Evolutionary conservation across 2,113 vertebrate species (phyloP).

Genomic region (Urocolius indicus): DNA sequence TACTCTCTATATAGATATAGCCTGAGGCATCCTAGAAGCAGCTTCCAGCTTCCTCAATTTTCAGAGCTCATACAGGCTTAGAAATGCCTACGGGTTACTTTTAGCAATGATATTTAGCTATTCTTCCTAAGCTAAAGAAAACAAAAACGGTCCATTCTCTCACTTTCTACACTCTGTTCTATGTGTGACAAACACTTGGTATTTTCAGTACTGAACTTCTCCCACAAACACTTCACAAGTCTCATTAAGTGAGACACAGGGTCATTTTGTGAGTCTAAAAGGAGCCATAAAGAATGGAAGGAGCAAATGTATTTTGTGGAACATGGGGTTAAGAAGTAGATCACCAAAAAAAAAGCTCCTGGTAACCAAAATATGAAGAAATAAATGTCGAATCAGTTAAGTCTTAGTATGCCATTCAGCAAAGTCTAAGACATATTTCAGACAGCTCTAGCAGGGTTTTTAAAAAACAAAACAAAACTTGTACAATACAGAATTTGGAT

Average conservation of each 20-base stretch:
- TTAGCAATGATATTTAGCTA: background rate
- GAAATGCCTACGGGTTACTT: background rate
- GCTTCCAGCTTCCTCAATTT: constrained; percentile 13
- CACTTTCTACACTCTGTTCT: background rate
- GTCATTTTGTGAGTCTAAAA: background rate
- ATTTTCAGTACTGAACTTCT: background rate
- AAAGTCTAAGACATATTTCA: background rate
- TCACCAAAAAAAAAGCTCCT: background rate
- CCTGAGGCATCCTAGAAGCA: background rate
- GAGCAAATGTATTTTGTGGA: background rate
- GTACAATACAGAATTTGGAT: background rate
- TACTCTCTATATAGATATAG: background rate
- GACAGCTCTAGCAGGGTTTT: background rate
- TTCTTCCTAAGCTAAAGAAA: background rate
- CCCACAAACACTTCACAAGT: background rate
- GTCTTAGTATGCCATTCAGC: background rate
- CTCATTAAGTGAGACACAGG: background rate
- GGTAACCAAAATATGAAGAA: background rate
- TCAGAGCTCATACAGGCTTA: background rate
- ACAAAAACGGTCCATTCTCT: background rate
- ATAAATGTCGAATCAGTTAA: background rate
- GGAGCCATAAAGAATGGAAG: background rate
- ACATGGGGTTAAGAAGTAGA: background rate
- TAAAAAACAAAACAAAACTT: background rate
- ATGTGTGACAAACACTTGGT: background rate